These are phyloP conservation scores for Ameiurus melas DNA, from an alignment of 2,113 vertebrate species.

Conservation along the genomic window DNA sequence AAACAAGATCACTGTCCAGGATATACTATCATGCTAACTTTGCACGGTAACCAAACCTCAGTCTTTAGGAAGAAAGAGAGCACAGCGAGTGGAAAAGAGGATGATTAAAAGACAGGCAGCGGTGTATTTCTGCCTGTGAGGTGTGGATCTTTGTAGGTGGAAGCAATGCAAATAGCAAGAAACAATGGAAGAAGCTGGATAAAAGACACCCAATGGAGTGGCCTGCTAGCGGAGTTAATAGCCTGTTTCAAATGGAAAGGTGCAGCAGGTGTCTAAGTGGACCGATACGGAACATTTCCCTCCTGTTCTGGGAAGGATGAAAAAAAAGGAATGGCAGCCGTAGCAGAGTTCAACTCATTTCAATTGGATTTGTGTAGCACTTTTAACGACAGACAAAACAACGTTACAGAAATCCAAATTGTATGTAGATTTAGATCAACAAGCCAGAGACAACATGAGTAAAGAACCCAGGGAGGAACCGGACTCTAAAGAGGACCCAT, in stretches of 20 bases:
- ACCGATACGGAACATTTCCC: slow-evolving; percentile 59
- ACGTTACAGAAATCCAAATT: neutral
- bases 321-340: neutral
- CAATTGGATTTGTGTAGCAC: neutral
- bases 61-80: neutral
- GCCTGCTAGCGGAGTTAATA: slow-evolving; percentile 68
- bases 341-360: neutral
- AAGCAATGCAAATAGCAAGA: slow-evolving; percentile 66
- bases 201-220: slow-evolving; percentile 70
- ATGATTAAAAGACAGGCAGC: slow-evolving; percentile 62
- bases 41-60: neutral
- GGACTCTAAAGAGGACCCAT: neutral
- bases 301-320: slow-evolving; percentile 53
- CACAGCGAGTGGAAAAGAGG: slow-evolving; percentile 14
- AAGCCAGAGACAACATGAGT: neutral
- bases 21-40: neutral
- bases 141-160: slow-evolving; percentile 43
- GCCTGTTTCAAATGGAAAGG: slow-evolving; percentile 57
- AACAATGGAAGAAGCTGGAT: slow-evolving; percentile 62
- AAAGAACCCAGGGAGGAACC: neutral
- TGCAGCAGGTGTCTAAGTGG: slow-evolving; percentile 69
- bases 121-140: slow-evolving; percentile 56
- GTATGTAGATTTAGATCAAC: neutral
- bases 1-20: neutral
- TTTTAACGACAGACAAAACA: neutral